Evolutionary conservation across 1,140 invertebrate species (phyloP).

Genomic region (Drosophila oshimai): DNA sequence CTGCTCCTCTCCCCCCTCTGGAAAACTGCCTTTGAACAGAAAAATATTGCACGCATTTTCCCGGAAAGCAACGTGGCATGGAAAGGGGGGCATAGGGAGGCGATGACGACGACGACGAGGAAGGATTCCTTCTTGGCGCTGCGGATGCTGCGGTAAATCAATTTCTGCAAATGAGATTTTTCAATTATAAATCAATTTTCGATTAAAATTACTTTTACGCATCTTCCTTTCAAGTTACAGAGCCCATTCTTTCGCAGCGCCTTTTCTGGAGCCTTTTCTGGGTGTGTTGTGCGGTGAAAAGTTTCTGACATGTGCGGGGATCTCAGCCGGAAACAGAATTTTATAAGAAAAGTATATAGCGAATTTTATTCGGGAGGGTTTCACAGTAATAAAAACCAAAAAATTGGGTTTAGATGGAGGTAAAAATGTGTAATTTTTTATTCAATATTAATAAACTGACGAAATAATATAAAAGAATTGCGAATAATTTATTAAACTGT

Average conservation of each 20-base stretch:
- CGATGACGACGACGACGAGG: background rate
- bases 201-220: conserved; percentile 82
- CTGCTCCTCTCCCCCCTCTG: too few species aligned
- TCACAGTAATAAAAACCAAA: too few species aligned
- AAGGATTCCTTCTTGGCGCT: conserved; percentile 38
- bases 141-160: conserved; percentile 80
- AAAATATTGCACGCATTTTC: conserved; percentile 74
- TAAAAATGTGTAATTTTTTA: too few species aligned
- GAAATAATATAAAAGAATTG: too few species aligned
- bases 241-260: background rate
- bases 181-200: conserved; percentile 83
- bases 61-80: conserved; percentile 6
- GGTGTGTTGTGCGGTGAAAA: conserved; percentile 38
- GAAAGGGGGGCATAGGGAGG: background rate
- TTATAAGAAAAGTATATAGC: background rate
- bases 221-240: conserved; percentile 56
- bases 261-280: conserved; percentile 11
- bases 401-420: too few species aligned
- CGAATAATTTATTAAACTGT: too few species aligned
- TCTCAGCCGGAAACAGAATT: background rate
- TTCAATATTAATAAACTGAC: too few species aligned
- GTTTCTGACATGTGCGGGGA: conserved; percentile 31
- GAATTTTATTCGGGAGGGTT: too few species aligned
- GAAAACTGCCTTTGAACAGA: conserved; percentile 37
- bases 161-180: conserved; percentile 82